Conservation (phyloP, 2,888 invertebrate genomes). For the Myopa tessellatipennis region DNA sequence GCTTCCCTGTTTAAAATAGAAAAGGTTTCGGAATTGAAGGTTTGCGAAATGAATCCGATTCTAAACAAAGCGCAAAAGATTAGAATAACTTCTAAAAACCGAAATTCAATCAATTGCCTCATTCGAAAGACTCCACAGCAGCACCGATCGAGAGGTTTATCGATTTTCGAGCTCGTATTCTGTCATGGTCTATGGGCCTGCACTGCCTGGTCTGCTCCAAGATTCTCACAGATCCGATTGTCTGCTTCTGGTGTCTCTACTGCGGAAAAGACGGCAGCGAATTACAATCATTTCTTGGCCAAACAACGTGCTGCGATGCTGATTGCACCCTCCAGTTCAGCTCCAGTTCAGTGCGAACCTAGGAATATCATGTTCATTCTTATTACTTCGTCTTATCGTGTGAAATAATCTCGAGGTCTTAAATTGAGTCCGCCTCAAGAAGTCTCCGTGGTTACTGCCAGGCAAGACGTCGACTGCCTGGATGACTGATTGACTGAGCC, state of each 20-base stretch:
- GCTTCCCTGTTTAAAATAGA: too few species aligned
- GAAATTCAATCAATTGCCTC: too few species aligned
- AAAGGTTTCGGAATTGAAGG: too few species aligned
- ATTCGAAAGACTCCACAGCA: too few species aligned
- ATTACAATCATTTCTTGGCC: constrained; percentile 18
- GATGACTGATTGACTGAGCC: constrained; percentile 3
- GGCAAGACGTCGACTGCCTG: not conserved
- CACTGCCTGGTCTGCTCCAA: not conserved
- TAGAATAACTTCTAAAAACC: too few species aligned
- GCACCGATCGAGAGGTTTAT: too few species aligned
- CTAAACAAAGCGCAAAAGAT: too few species aligned
- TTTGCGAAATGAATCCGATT: too few species aligned
- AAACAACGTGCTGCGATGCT: not conserved
- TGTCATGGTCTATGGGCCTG: not conserved
- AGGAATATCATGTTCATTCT: constrained; percentile 20
- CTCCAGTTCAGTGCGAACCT: not conserved
- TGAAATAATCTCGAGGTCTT: constrained; percentile 52
- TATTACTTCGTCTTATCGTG: constrained; percentile 49
- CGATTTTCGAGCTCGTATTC: not conserved
- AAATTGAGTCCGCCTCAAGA: constrained; percentile 48
- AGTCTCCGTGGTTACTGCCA: not conserved
- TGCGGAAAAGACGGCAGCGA: not conserved
- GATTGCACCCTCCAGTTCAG: not conserved
- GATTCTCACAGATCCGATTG: constrained; percentile 12
- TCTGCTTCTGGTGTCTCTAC: not conserved